A percentile compares a stretch with the other conserved stretches of the same genome.
phyloP scores from a whole-genome alignment of 2,888 invertebrate species.

The Hirudinaria manillensis region DNA sequence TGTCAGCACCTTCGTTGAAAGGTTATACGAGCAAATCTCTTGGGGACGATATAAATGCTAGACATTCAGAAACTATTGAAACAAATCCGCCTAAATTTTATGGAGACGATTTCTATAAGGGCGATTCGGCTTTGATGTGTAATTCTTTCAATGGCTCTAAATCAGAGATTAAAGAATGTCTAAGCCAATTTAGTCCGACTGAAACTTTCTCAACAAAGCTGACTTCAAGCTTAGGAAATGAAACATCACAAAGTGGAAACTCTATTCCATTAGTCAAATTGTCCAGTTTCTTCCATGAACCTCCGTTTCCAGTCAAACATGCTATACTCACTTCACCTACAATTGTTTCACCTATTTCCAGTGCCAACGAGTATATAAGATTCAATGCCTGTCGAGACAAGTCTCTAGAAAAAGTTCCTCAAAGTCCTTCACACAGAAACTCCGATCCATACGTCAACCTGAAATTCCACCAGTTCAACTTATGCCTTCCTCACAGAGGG shows the following conservation, averaged over 20 bases:
- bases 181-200: no score
- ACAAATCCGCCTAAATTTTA: not conserved
- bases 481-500: not conserved
- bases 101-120: not conserved
- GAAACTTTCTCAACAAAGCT: not conserved
- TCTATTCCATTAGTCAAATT: not conserved
- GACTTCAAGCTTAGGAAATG: not conserved
- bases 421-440: slow-evolving; percentile 2
- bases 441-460: slow-evolving; percentile 11
- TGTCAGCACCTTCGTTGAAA: no score
- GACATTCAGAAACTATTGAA: not conserved
- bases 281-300: not conserved
- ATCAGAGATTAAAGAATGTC: no score
- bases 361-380: not conserved
- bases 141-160: no score
- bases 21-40: no score
- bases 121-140: no score
- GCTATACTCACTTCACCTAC: not conserved
- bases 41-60: no score
- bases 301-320: slow-evolving; percentile 7
- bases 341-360: no score
- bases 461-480: not conserved
- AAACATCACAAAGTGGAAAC: not conserved
- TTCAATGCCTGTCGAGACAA: not conserved
- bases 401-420: not conserved